Base-by-base conservation (phyloP, 2,797 vertebrate genomes). In the Squalus acanthias region DNA sequence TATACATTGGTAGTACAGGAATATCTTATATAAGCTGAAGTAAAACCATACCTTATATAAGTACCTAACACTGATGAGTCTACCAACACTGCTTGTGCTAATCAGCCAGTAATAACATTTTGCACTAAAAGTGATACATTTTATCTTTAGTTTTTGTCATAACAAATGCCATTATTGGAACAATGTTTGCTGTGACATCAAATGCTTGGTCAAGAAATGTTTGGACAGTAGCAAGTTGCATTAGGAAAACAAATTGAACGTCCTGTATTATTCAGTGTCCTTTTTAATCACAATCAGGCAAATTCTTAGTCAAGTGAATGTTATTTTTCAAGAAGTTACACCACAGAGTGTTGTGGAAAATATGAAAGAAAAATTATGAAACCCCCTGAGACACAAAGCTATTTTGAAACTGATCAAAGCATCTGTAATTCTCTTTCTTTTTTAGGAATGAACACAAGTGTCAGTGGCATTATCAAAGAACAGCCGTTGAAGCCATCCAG, bases 401-500 rank as follows among this genome's bases (percentile, higher is more conserved):
- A 17, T n/a, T 20, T 13, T 72, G 93, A 26, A 72, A 72, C 29
- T 92, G 63, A 53, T 96, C 82, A 50, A 6, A 50, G 53, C 67
- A 22, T 22, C 20, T 96, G 24, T 67, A 12, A 96, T 69, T 96
- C 24, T 96, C 72, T n/a, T 20, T 29, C 97, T 97, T 85, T 96
- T 96, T 94, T 97, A 99, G 99, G 99, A 96, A 99, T 99, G 99
- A 99, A 99, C 97, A 98, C 98, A 96, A 99, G 99, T 97, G 99
- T 99, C 98, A 99, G 99, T 53, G 99, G 99, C 97, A 99, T 99
- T 89, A 98, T 99, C 97, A 99, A 99, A 97, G 99, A 99, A 96
- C 99, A 99, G 95, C 98, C 98, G 1, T 97, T 99, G 96, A 99
- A 99, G 97, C 99, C 99, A 0, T 99, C 99, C n/a, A 98, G 99